Percentiles rank a stretch among this genome's conserved stretches.
Evolutionary conservation across 1,140 invertebrate genomes (phyloP).

Genomic region (Drosophila pectinifera): DNA sequence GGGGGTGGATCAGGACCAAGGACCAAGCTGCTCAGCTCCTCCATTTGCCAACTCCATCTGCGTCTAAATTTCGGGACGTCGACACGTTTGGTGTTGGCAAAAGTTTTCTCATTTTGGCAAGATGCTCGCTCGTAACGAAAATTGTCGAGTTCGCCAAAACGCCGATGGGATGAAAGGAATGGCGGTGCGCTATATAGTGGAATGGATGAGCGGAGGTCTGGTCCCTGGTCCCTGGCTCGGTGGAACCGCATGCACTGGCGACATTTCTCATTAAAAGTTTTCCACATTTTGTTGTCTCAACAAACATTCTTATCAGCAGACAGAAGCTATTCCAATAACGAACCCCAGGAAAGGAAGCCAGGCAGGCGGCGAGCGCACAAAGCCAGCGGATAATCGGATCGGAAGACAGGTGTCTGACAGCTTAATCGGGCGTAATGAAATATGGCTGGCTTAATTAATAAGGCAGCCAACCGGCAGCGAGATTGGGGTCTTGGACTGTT

Average conservation of each 20-base stretch:
- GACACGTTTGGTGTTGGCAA: slow-evolving; percentile 76
- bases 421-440: slow-evolving; percentile 37
- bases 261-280: slow-evolving; percentile 81
- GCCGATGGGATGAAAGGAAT: slow-evolving; percentile 52
- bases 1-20: slow-evolving; percentile 3
- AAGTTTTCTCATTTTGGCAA: slow-evolving; percentile 81
- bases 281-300: slow-evolving; percentile 57
- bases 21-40: slow-evolving; percentile 22
- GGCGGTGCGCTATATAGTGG: neutral
- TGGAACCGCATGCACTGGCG: slow-evolving; percentile 64
- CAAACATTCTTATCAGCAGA: slow-evolving; percentile 76
- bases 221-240: neutral
- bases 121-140: slow-evolving; percentile 78
- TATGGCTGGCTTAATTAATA: slow-evolving; percentile 51
- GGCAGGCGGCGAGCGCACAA: slow-evolving; percentile 15
- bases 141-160: slow-evolving; percentile 74
- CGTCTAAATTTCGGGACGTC: slow-evolving; percentile 41
- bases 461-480: neutral
- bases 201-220: neutral
- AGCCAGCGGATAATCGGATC: slow-evolving; percentile 17
- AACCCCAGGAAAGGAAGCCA: slow-evolving; percentile 14
- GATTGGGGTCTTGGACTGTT: neutral
- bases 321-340: slow-evolving; percentile 72
- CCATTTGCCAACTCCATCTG: slow-evolving; percentile 41
- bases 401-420: slow-evolving; percentile 58